Base-by-base conservation (phyloP, 2,113 vertebrate genomes). In the Microcebus tavaratra region DNA sequence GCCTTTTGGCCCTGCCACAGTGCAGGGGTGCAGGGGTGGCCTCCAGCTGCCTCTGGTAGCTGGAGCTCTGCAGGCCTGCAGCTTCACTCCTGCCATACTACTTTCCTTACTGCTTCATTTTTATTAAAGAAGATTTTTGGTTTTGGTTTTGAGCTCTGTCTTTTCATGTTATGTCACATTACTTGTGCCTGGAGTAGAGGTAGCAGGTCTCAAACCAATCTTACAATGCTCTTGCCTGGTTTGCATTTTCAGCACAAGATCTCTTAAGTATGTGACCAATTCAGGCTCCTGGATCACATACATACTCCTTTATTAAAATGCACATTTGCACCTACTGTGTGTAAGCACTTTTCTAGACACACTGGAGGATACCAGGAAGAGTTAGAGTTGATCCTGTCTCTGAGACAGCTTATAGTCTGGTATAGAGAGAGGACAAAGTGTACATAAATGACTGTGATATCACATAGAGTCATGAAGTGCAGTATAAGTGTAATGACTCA, bases 31-130 rank as follows among this genome's bases (percentile, higher is more conserved):
- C 15, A 55, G 15, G 53, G 12, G 2, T 10, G 36, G 75, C 15
- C 88, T 63, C 34, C 7, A 1, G 0, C 50, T 27, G 13, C 39
- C n/a, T 78, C 55, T 72, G 17, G 31, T 17, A 23, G 7, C 45
- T 39, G 31, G 45, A 92, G 9, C 23, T 75, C 25, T 39, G 25
- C 18, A 3, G 48, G 29, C 23, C n/a, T 17, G 3, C 11, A 6
- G 8, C 36, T n/a, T 67, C 36, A 42, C 34, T 87, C 48, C 48
- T 67, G 53, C 39, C 6, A 55, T 53, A 13, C 31, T 78, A 73
- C 23, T 91, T 76, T 93, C 73, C 82, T 59, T 55, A 53, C 12
- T 80, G 17, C 61, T 95, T 97, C 34, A 27, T 50, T 36, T 95
- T 91, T 57, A 72, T 50, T 48, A 45, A 75, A 78, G 73, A 86